Percentiles rank a stretch among this genome's conserved stretches.
Conservation (phyloP, 2,113 vertebrate species). For the human (Homo sapiens) region DNA sequence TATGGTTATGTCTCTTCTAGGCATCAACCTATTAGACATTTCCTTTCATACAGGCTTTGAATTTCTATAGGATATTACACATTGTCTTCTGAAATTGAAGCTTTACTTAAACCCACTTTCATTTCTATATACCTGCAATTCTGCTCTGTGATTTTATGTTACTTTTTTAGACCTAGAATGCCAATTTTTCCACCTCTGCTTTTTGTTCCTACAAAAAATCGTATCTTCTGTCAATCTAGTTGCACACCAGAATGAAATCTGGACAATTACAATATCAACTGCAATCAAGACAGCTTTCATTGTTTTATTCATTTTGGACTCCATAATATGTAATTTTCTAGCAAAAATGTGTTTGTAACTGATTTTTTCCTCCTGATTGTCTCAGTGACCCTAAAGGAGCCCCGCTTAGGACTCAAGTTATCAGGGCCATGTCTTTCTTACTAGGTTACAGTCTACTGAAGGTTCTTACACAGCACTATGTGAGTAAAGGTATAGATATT, state of each 20-base stretch:
- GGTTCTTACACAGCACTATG: no score
- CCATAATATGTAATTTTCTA: neutral
- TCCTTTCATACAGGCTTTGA: neutral
- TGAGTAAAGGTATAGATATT: neutral
- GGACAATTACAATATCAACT: neutral
- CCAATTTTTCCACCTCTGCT: neutral
- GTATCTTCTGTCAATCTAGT: neutral
- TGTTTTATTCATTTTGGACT: neutral
- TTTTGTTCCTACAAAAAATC: neutral
- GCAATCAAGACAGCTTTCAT: neutral
- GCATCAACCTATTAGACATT: no score
- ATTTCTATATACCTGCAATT: neutral
- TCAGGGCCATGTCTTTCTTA: neutral
- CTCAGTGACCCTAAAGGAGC: neutral
- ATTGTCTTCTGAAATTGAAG: neutral
- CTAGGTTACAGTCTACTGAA: neutral
- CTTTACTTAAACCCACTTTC: neutral
- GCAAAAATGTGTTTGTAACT: neutral
- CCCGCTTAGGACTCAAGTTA: neutral
- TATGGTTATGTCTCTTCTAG: neutral
- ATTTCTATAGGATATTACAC: neutral
- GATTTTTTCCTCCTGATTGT: neutral
- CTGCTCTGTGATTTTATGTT: neutral
- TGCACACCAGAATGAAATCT: neutral
- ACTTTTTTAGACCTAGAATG: neutral